Evolutionary conservation across 2,888 invertebrate genomes (phyloP), one percentile per base, ranked within the genome.

Genomic region (Poecilobothrus nobilitatus): DNA sequence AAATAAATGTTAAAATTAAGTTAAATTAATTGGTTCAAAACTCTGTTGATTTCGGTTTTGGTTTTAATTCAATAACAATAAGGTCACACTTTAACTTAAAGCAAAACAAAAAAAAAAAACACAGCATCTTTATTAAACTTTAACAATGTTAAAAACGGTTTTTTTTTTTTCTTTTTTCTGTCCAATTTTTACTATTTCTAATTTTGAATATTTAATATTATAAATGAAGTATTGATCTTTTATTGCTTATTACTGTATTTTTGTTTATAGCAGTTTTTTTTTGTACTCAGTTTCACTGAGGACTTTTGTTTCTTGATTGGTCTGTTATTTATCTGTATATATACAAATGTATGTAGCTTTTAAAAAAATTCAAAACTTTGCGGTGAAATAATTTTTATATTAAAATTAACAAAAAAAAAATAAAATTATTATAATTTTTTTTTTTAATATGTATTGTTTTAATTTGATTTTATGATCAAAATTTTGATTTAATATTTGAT

Each of bases 1-100:
- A 12, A 53, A 18, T 15, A n/a, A n/a, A n/a, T 18, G 18, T 15
- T 18, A 53, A 53, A 53, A 53, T 53, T 53, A 44, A 18, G 12
- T 53, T 53, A 53, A 53, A 53, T 53, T 53, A 53, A 53, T 53
- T 53, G 53, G 53, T 53, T 53, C 18, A 53, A 53, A n/a, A 18
- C 18, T 6, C 53, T 18, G 15, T n/a, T 53, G 18, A 53, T 6
- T 10, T 37, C 7, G 4, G 2, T 37, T 53, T 53, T 53, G 18
- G 9, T n/a, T 12, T 37, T 37, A 12, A 10, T 37, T 8, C 12
- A 37, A 37, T 37, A 53, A 53, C 53, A 53, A 53, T 53, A 53
- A 53, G 53, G 53, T 53, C 53, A 53, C 53, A 53, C 53, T 53
- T 53, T 53, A 18, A 2, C 18, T 53, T 2, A 53, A 53, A 18